Evolutionary conservation across 1,140 invertebrate genomes (phyloP).

Genomic region (Drosophila nebulosa): DNA sequence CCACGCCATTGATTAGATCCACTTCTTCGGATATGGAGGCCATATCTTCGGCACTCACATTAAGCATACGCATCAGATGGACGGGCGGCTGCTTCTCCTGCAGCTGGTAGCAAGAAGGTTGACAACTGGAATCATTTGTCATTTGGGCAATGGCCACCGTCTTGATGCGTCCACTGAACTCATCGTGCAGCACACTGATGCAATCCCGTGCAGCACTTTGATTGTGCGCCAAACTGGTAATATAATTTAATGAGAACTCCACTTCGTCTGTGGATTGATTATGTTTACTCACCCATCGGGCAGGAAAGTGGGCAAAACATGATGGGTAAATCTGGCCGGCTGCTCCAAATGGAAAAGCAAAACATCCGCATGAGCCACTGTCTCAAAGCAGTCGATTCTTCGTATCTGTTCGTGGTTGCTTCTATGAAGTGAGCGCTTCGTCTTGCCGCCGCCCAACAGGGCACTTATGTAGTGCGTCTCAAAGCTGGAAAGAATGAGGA

Average conservation of each 20-base stretch:
- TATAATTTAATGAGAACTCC: too few relatives aligned
- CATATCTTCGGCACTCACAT: conserved; percentile 68
- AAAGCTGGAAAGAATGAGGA: conserved; percentile 81
- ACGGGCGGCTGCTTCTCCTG: conserved; percentile 54
- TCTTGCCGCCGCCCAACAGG: conserved; percentile 83
- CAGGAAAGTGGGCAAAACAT: conserved; percentile 84
- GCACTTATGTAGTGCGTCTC: conserved; percentile 84
- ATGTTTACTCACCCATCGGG: conserved; percentile 53
- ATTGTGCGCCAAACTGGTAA: conserved; percentile 25
- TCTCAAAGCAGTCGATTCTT: conserved; percentile 82
- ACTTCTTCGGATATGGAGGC: conserved; percentile 69
- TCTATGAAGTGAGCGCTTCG: conserved; percentile 82
- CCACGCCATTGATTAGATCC: conserved; percentile 43
- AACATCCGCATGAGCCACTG: conserved; percentile 82
- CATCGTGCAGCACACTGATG: conserved; percentile 72
- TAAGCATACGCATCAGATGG: conserved; percentile 54
- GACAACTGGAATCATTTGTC: conserved; percentile 31
- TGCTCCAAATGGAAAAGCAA: conserved; percentile 84
- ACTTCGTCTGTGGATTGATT: too few relatives aligned
- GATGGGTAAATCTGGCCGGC: conserved; percentile 82
- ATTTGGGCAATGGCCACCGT: conserved; percentile 44
- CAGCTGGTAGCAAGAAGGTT: conserved; percentile 55
- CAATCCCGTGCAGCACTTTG: conserved; percentile 35
- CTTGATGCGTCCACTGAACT: conserved; percentile 60
- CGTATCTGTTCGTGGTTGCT: conserved; percentile 87